These are phyloP conservation scores for Artibeus lituratus DNA, from an alignment of 2,797 vertebrate genomes.

Conservation along the genomic window DNA sequence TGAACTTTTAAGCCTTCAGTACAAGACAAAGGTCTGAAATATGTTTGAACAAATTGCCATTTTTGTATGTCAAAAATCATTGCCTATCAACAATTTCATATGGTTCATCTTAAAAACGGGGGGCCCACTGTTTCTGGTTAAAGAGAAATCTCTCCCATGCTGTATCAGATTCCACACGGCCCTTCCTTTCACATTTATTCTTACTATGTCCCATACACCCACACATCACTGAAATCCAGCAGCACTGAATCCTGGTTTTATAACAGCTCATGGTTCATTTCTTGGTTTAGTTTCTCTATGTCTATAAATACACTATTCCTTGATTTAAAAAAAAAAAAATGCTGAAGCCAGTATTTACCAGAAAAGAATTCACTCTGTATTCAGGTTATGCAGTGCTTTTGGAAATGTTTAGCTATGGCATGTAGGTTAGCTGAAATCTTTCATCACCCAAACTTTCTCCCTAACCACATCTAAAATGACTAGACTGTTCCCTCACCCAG, in stretches of 20 bases:
- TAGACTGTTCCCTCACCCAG: neutral
- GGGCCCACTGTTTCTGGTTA: neutral
- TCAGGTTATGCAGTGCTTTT: neutral
- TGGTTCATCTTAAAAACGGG: neutral
- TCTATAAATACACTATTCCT: neutral
- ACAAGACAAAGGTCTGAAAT: neutral
- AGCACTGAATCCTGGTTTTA: slow-evolving; percentile 9
- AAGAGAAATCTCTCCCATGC: neutral
- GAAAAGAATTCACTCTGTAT: neutral
- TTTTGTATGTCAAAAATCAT: neutral
- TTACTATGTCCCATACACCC: neutral
- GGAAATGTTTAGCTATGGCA: neutral
- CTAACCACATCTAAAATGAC: neutral
- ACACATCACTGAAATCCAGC: neutral
- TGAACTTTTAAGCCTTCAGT: neutral
- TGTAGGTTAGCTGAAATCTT: neutral
- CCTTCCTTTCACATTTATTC: neutral
- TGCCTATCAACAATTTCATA: neutral
- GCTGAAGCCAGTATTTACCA: neutral
- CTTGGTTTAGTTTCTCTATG: slow-evolving; percentile 29
- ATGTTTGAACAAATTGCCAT: neutral
- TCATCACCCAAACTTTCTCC: neutral
- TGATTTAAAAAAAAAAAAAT: neutral
- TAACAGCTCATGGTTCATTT: neutral
- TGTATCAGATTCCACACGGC: neutral